Evolutionary conservation across 2,113 vertebrate species (phyloP), one percentile per base, ranked within the genome.

Genomic region (Hoplias malabaricus): DNA sequence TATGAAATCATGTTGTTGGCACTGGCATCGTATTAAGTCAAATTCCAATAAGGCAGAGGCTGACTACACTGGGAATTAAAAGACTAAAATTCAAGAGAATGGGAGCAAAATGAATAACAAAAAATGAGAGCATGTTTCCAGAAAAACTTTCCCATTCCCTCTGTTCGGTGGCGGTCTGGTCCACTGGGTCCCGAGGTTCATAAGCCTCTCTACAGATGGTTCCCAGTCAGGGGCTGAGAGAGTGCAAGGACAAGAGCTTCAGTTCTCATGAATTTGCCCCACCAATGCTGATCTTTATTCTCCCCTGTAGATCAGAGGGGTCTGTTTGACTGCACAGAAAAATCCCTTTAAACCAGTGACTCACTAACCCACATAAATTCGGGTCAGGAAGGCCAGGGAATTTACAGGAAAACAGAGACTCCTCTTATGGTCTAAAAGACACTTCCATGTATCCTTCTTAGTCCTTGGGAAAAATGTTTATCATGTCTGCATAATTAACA

Each of bases 191-290:
- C 53, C 48, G 54, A 21, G 63, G 62, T 63, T 67, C 23, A 16
- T 36, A 21, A 34, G 53, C 69, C 10, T 33, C 34, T 40, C 33
- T 0, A 38, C 43, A 57, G 16, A 21, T 21, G 16, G 61, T 48
- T 75, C 73, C 72, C 73, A 66, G 73, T 40, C 54, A 33, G 71
- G 25, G 19, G 40, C 27, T n/a, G 72, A n/a, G 50, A 19, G 61
- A 66, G 73, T 34, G 34, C 62, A 66, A 61, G 19, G 31, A n/a
- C 43, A 54, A 34, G 27, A 57, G 73, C 34, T 0, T n/a, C 34
- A 46, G 31, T 82, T 78, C 75, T 78, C 80, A 78, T 70, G 75
- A 69, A 40, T 62, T 48, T 69, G 36, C 21, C 40, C 62, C 34
- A 56, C 50, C 59, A 38, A 62, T n/a, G 12, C 31, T 62, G 59